Percentiles rank a stretch among this genome's conserved stretches.
Evolutionary conservation across 2,888 invertebrate genomes (phyloP).

Genomic region (Rhagophthalmus giganteus): DNA sequence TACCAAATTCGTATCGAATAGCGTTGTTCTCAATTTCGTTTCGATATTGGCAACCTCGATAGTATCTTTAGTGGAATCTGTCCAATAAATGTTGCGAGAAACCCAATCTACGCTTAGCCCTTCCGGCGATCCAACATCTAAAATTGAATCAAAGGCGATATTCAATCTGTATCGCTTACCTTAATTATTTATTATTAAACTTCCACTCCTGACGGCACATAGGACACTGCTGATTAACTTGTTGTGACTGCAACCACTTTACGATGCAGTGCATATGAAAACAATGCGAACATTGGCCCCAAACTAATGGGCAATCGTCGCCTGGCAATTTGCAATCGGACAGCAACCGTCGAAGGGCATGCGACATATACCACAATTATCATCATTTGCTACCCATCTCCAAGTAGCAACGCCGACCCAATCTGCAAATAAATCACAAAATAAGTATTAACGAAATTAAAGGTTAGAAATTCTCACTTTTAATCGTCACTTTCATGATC

Average conservation of each 20-base stretch:
- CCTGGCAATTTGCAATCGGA: constrained; percentile 89
- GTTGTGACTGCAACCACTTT: constrained; percentile 97
- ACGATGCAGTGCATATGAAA: constrained; percentile 99
- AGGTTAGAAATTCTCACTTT: constrained; percentile 57
- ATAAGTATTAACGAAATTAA: constrained; percentile 7
- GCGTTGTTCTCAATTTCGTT: constrained; percentile 71
- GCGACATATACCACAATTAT: constrained; percentile 98
- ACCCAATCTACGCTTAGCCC: constrained; percentile 94
- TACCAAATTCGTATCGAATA: constrained; percentile 75
- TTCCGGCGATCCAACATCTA: constrained; percentile 86
- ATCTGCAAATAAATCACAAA: constrained; percentile 55
- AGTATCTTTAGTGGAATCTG: constrained; percentile 85
- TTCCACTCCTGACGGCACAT: constrained; percentile 99
- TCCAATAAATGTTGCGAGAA: constrained; percentile 93
- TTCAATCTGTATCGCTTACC: too few species aligned
- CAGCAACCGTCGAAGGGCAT: constrained; percentile 99
- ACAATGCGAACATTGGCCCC: constrained; percentile 98
- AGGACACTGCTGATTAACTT: constrained; percentile 83
- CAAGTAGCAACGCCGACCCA: constrained; percentile 97
- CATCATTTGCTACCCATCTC: constrained; percentile 99
- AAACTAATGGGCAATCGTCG: not conserved
- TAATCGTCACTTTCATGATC: constrained; percentile 65
- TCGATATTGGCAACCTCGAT: constrained; percentile 90
- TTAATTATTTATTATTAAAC: constrained; percentile 76
- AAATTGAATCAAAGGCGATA: constrained; percentile 40